Base-by-base conservation (phyloP, 1,140 invertebrate species). In the Myzus persicae region DNA sequence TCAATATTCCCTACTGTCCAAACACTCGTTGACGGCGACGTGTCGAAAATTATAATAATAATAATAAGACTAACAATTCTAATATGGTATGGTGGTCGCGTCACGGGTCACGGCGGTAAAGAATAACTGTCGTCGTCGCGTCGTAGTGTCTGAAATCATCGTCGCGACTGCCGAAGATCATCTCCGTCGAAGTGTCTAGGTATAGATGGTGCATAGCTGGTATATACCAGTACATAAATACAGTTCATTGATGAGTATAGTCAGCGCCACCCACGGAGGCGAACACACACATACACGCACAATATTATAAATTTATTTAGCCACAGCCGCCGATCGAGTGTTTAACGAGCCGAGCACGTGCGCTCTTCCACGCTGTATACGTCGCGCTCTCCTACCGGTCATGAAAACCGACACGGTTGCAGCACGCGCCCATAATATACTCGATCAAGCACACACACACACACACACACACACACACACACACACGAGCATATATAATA, bases 271-370 rank as follows among this genome's bases (percentile, higher is more conserved):
- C 85, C 85, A 88, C 85, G 44, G 85, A 48, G 85, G 42, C 9
- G 22, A 20, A 38, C 76, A 38, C 76, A 82, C 81, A 82, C 20
- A 82, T 18, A n/a, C 59, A n/a, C 59, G 14, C 31, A 76, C n/a
- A 18, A 76, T 76, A 76, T 76, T 76, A 76, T 76, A 76, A 76
- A 40, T 82, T 38, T 82, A 84, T 42, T 40, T 26, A 26, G 9
- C 24, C 8, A 38, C 81, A 6, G 82, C 82, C 22, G 42, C 38
- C 84, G 26, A 85, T 85, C 85, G 85, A 88, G 85, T 48, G 85
- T 88, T 88, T 48, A 48, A 88, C 85, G 85, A 88, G 42, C 85
- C 85, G 31, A 88, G 85, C 85, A 88, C 85, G 85, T 88, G 85
- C 85, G n/a, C 85, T 36, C 42, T n/a, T 46, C 42, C 84, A n/a